phyloP scores from a whole-genome alignment of 2,797 vertebrate species.

The Muscicapa striata region DNA sequence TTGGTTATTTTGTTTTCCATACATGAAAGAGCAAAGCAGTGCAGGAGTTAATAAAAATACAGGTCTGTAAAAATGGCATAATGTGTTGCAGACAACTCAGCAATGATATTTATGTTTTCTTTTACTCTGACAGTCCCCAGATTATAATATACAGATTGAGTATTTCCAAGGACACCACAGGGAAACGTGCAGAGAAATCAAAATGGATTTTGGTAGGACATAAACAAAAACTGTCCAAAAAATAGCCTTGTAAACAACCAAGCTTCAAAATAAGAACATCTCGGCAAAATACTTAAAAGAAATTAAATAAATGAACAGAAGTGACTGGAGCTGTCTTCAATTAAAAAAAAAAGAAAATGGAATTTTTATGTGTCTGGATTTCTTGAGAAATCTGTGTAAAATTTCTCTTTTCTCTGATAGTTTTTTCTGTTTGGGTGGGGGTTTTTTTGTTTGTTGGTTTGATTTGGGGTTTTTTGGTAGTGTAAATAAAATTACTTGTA shows the following conservation, averaged over 20 bases:
- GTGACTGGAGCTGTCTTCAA: neutral
- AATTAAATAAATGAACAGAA: neutral
- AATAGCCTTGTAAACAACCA: neutral
- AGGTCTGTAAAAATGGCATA: neutral
- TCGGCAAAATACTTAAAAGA: neutral
- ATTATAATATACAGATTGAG: constrained; percentile 26
- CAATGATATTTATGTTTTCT: neutral
- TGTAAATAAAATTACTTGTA: neutral
- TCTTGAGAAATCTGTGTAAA: neutral
- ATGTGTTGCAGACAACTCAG: neutral
- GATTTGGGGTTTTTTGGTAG: neutral
- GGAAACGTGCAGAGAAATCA: constrained; percentile 1
- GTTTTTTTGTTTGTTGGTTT: neutral
- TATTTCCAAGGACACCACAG: constrained; percentile 24
- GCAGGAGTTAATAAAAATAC: constrained; percentile 40
- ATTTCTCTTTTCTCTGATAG: neutral
- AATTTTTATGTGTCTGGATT: neutral
- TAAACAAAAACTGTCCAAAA: neutral
- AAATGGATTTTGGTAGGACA: neutral
- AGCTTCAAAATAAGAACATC: neutral
- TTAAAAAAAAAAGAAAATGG: neutral
- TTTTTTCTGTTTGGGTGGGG: neutral
- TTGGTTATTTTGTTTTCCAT: neutral
- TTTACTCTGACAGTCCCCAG: neutral
- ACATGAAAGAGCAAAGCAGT: neutral